Conservation (phyloP, 30 jellyfish, hydroid and myxozoan species). For the Turritopsis rubra region DNA sequence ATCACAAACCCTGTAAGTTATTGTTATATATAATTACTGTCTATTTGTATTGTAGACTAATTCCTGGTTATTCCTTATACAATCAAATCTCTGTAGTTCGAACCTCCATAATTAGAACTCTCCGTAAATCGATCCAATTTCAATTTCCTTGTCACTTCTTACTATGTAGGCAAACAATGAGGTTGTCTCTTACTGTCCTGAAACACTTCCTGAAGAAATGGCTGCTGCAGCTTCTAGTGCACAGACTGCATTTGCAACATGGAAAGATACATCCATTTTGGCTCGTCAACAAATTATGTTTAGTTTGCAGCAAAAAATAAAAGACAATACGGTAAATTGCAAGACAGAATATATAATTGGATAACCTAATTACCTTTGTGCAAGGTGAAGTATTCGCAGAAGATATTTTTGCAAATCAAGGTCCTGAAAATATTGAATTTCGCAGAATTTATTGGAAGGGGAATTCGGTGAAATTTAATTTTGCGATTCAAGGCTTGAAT, state of each 20-base stretch:
- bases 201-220: constrained; percentile 80
- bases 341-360: no score
- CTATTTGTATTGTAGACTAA: no score
- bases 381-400: no score
- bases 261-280: constrained; percentile 77
- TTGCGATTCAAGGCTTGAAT: neutral
- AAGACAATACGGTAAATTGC: constrained; percentile 86
- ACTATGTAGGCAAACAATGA: constrained; percentile 99
- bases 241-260: constrained; percentile 53
- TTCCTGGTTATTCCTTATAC: no score
- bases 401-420: no score
- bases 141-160: no score
- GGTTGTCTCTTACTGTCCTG: constrained; percentile 77
- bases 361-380: no score
- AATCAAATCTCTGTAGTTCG: constrained; percentile 4
- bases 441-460: no score
- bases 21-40: no score
- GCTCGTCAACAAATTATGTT: constrained; percentile 93
- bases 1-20: constrained; percentile 75
- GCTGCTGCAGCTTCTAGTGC: constrained; percentile 88
- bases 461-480: neutral
- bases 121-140: no score
- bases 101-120: no score
- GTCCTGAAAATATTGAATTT: no score
- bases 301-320: constrained; percentile 69